A percentile compares a stretch with the other conserved stretches of the same genome.
phyloP scores from a whole-genome alignment of 2,888 invertebrate species.

The Ptychoptera albimana region DNA sequence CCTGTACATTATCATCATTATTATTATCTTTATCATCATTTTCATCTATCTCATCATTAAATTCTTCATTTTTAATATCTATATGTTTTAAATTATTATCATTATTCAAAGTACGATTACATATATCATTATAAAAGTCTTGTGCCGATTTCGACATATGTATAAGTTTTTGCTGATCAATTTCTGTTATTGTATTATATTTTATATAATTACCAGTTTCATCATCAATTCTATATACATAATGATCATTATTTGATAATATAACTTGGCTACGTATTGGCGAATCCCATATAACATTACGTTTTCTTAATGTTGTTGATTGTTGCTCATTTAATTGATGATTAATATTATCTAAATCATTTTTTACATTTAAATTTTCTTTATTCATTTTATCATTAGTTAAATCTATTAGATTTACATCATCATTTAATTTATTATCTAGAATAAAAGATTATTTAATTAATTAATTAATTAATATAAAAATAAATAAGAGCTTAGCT shows the following conservation, averaged over 20 bases:
- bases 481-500: too few species aligned
- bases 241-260: background rate
- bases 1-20: background rate
- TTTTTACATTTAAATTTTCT: background rate
- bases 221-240: background rate
- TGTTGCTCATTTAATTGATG: background rate
- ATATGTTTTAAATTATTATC: background rate
- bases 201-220: background rate
- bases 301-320: conserved; percentile 18
- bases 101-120: too few species aligned
- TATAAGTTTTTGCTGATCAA: background rate
- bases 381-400: background rate
- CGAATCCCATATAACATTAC: conserved; percentile 30
- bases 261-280: conserved; percentile 16
- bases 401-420: background rate
- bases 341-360: background rate
- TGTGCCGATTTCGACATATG: background rate
- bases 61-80: background rate
- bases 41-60: conserved; percentile 7
- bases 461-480: too few species aligned
- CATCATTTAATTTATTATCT: background rate
- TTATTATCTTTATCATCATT: conserved; percentile 3
- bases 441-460: background rate
- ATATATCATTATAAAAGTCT: background rate
- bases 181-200: background rate